Conservation (phyloP, 2,888 invertebrate genomes). For the Drosophila prostipennis region DNA sequence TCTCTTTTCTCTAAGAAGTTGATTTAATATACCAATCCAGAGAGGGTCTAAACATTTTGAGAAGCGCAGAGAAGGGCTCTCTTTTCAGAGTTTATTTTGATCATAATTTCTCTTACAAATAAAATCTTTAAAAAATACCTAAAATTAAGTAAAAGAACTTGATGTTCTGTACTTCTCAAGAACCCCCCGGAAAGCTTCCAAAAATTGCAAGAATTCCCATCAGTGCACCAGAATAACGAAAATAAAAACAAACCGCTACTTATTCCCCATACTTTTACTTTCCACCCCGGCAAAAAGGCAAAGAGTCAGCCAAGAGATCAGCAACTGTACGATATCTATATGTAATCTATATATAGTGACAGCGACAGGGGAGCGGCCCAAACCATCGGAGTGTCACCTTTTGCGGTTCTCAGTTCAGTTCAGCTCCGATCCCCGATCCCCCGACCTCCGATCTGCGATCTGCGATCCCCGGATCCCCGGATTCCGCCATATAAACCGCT, state of each 20-base stretch:
- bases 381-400: conserved; percentile 72
- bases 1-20: too few relatives aligned
- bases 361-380: conserved; percentile 54
- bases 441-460: conserved; percentile 9
- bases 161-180: not conserved
- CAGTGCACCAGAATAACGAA: not conserved
- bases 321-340: conserved; percentile 63
- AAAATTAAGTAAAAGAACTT: too few relatives aligned
- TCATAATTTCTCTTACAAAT: not conserved
- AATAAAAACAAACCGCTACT: conserved; percentile 9
- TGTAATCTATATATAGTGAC: conserved; percentile 66
- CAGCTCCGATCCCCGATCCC: conserved; percentile 37
- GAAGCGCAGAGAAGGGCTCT: not conserved
- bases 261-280: conserved; percentile 32
- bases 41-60: not conserved
- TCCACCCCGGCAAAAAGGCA: conserved; percentile 23
- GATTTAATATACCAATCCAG: too few relatives aligned
- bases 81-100: too few relatives aligned
- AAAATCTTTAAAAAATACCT: not conserved
- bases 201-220: not conserved
- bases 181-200: not conserved
- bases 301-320: conserved; percentile 43
- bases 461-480: conserved; percentile 22
- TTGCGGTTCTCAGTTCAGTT: conserved; percentile 65
- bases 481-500: conserved; percentile 19